These are phyloP conservation scores for Plusia festucae DNA, from an alignment of 2,888 invertebrate genomes.

Conservation along the genomic window DNA sequence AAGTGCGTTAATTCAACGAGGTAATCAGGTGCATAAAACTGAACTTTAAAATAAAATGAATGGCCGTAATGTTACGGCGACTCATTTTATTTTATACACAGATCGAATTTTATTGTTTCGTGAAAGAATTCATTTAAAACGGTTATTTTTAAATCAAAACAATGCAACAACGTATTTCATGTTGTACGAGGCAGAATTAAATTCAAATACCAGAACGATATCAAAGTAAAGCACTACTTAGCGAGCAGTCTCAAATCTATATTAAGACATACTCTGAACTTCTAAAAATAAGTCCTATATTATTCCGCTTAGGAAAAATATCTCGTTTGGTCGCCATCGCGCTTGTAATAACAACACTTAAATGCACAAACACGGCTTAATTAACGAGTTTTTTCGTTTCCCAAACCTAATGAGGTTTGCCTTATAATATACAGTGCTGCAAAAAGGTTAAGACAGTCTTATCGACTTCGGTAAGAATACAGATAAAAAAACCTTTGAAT, in stretches of 20 bases:
- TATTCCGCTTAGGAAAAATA: constrained; percentile 44
- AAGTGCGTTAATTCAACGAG: too few species aligned
- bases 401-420: constrained; percentile 61
- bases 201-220: constrained; percentile 17
- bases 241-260: constrained; percentile 30
- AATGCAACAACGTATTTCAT: too few species aligned
- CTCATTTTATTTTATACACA: too few species aligned
- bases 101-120: too few species aligned
- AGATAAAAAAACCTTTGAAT: background rate
- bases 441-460: background rate
- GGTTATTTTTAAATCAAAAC: too few species aligned
- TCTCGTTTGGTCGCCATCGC: constrained; percentile 19
- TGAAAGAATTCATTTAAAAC: too few species aligned
- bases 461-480: too few species aligned
- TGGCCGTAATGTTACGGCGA: too few species aligned
- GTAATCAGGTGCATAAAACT: too few species aligned
- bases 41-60: too few species aligned
- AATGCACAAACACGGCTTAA: constrained; percentile 59
- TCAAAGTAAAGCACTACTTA: constrained; percentile 30
- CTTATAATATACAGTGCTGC: constrained; percentile 24
- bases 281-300: constrained; percentile 42
- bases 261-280: constrained; percentile 39
- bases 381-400: constrained; percentile 57
- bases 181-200: background rate
- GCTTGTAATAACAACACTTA: constrained; percentile 39